These are phyloP conservation scores for Philypnodon macrostomus DNA, from an alignment of 2,797 vertebrate genomes.

Conservation along the genomic window DNA sequence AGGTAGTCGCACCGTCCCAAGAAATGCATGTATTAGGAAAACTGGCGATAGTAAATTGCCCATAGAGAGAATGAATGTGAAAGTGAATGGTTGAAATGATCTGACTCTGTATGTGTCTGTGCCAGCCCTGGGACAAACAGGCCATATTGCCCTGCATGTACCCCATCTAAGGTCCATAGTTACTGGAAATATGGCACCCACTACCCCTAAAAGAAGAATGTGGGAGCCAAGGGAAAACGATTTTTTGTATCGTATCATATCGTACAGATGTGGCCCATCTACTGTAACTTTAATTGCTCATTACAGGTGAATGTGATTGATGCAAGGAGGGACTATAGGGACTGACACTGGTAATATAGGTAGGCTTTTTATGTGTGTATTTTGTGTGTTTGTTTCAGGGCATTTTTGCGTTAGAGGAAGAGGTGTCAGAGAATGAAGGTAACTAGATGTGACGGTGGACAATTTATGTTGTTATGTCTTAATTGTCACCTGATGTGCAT, in stretches of 20 bases:
- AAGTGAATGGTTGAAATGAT: no score
- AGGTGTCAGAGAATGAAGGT: conserved; percentile 59
- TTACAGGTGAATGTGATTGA: conserved; percentile 55
- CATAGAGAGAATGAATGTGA: no score
- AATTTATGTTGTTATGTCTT: conserved; percentile 81
- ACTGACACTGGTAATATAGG: conserved; percentile 46
- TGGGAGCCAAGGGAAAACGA: no score
- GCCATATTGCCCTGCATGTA: no score
- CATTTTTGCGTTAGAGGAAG: conserved; percentile 33
- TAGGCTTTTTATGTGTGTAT: conserved; percentile 15
- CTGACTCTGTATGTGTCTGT: no score
- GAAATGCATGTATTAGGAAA: conserved; percentile 21
- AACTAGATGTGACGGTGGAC: conserved; percentile 77
- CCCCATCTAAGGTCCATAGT: no score
- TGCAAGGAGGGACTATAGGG: conserved; percentile 37
- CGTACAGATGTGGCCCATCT: conserved; percentile 49
- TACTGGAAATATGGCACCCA: no score
- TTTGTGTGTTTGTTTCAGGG: not conserved
- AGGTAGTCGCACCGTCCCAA: no score
- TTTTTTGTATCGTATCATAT: no score
- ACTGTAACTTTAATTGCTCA: conserved; percentile 63
- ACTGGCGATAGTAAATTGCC: no score
- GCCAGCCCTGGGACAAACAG: no score
- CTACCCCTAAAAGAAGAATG: no score
- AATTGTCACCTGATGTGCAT: conserved; percentile 80